Evolutionary conservation across 1,140 invertebrate species (phyloP), one percentile per base, ranked within the genome.

Genomic region (Panagrolaimus sp.): DNA sequence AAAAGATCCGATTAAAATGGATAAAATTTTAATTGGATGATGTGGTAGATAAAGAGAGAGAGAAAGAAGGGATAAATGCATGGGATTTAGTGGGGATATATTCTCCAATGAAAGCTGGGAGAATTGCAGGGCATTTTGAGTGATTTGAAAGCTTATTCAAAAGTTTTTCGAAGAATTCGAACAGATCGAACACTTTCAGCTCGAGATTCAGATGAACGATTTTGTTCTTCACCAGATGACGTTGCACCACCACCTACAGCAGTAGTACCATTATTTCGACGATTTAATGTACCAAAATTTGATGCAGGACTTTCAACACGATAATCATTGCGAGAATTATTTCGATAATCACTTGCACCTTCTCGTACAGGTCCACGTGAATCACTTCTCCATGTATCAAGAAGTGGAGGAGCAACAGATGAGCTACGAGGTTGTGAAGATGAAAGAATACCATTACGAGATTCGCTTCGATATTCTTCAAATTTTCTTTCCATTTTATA

Each of bases 81-180:
- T 38, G 31, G 31, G 31, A 38, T 38, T 4, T 38, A n/a, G 2
- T 38, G 31, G 7, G 2, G 7, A 38, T 4, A 38, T 4, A 38
- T 38, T 38, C 31, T 38, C 31, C 31, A 38, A 38, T 7, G n/a
- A 38, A 4, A 4, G 2, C 7, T 38, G 31, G 31, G 31, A 38
- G 31, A 38, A 38, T 38, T 38, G n/a, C n/a, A n/a, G n/a, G n/a
- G n/a, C n/a, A n/a, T 57, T 57, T 57, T 13, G 51, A 51, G 9
- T 8, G 20, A 25, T 14, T 57, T 20, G 20, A 16, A 20, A 16
- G n/a, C 20, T 57, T 57, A 61, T 67, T 72, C 66, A 57, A 67
- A 72, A n/a, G 65, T 68, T 45, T 73, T 73, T 31, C 69, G 71
- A 20, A 73, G 69, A 38, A 72, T 71, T 68, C 71, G 65, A 44